A percentile compares a stretch with the other conserved stretches of the same genome.
Evolutionary conservation across 2,888 invertebrate genomes (phyloP).

Genomic region (Mesoligia furuncula): DNA sequence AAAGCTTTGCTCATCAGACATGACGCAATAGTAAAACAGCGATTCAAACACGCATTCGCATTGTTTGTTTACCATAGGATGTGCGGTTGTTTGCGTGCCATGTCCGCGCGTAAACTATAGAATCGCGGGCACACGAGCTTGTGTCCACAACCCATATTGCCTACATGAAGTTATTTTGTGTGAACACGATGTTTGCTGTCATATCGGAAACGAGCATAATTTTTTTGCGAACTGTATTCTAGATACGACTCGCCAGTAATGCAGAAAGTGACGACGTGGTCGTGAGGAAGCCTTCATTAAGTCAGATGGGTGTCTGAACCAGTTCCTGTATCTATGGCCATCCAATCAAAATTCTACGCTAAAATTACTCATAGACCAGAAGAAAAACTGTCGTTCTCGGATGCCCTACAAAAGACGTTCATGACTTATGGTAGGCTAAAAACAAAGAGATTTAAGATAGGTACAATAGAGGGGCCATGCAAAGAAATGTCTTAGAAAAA

Average conservation of each 20-base stretch:
- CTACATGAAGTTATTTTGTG: not conserved
- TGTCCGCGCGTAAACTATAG: constrained; percentile 43
- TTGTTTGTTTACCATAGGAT: constrained; percentile 54
- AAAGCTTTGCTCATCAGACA: constrained; percentile 19
- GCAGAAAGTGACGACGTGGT: not conserved
- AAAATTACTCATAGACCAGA: not conserved
- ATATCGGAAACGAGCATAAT: not conserved
- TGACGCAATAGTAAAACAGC: constrained; percentile 14
- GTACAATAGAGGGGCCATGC: too few species aligned
- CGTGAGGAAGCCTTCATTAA: not conserved
- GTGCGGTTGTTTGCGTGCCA: constrained; percentile 41
- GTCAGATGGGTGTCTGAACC: not conserved
- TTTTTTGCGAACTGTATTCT: constrained; percentile 2
- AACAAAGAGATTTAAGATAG: too few species aligned
- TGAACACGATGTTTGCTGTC: constrained; percentile 29
- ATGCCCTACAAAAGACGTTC: not conserved
- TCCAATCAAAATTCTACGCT: not conserved
- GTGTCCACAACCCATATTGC: constrained; percentile 26
- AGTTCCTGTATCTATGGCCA: not conserved
- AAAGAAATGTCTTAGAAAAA: too few species aligned
- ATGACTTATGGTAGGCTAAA: not conserved
- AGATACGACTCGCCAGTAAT: not conserved
- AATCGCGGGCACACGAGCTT: constrained; percentile 28
- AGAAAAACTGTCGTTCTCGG: not conserved
- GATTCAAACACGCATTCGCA: constrained; percentile 31